These are phyloP conservation scores for Gephyroberyx darwinii DNA, from an alignment of 2,797 vertebrate genomes.

Conservation along the genomic window DNA sequence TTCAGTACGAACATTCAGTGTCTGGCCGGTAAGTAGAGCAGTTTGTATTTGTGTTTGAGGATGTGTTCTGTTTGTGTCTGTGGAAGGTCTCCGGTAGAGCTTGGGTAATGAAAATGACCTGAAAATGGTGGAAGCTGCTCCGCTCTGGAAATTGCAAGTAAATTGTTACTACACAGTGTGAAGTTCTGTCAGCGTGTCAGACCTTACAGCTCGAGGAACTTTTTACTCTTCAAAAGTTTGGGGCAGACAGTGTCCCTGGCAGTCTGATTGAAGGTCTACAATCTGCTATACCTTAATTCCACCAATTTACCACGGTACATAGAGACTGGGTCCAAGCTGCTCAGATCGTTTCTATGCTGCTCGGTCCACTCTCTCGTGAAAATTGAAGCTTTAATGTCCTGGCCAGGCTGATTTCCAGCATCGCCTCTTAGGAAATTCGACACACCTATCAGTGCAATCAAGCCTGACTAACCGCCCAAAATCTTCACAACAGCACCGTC, in stretches of 20 bases:
- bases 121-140: constrained; percentile 26
- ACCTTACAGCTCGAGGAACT: constrained; percentile 11
- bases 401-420: constrained; percentile 32
- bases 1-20: constrained; percentile 6
- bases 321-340: constrained; percentile 14
- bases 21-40: constrained; percentile 35
- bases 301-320: background rate
- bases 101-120: constrained; percentile 40
- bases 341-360: constrained; percentile 25
- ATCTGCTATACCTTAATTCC: constrained; percentile 33
- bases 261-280: constrained; percentile 37
- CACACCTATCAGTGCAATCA: constrained; percentile 54
- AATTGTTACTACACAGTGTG: constrained; percentile 7
- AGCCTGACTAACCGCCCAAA: constrained; percentile 37
- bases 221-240: constrained; percentile 11
- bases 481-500: constrained; percentile 23
- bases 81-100: constrained; percentile 13
- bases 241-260: background rate
- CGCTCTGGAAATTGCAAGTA: constrained; percentile 13
- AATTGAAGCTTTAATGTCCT: constrained; percentile 16
- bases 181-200: constrained; percentile 27
- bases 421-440: constrained; percentile 44
- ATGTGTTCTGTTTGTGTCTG: constrained; percentile 14
- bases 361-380: constrained; percentile 10
- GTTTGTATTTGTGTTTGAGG: constrained; percentile 39